Percentiles rank a stretch among this genome's conserved stretches.
Evolutionary conservation across 2,888 invertebrate species (phyloP).

Genomic region (Panopea generosa): DNA sequence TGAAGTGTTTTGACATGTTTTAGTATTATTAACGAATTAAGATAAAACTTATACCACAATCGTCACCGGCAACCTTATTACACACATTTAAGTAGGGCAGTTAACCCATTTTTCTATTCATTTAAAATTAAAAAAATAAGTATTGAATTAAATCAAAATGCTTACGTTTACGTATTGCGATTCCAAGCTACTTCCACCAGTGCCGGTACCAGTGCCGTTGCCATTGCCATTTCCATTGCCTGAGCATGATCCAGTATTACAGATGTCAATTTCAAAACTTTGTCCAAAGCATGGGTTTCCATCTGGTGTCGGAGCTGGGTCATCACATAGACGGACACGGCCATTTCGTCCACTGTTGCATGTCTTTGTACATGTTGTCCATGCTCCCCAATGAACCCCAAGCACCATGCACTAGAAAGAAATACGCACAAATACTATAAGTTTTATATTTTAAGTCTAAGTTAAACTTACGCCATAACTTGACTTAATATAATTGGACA

Average conservation of each 20-base stretch:
- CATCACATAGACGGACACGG: conserved; percentile 48
- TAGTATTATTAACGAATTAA: too few species aligned
- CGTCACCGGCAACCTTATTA: too few species aligned
- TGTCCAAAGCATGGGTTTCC: conserved; percentile 53
- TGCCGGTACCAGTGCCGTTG: neutral
- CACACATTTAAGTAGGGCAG: too few species aligned
- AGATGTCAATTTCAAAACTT: conserved; percentile 17
- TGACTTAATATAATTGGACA: too few species aligned
- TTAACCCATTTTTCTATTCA: neutral
- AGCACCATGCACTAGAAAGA: too few species aligned
- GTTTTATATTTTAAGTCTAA: too few species aligned
- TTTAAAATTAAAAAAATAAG: neutral
- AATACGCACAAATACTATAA: conserved; percentile 10
- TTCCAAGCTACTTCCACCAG: conserved; percentile 4
- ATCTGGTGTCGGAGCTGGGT: conserved; percentile 54
- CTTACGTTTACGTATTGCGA: conserved; percentile 31
- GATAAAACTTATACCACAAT: too few species aligned
- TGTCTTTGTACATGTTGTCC: conserved; percentile 44
- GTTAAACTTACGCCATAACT: too few species aligned
- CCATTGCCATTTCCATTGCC: neutral
- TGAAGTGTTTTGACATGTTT: too few species aligned
- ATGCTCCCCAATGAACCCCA: conserved; percentile 41
- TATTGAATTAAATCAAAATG: neutral
- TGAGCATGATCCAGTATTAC: conserved; percentile 31
- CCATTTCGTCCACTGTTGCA: conserved; percentile 39